A percentile compares a stretch with the other conserved stretches of the same genome.
Evolutionary conservation across 2,113 vertebrate species (phyloP).

Genomic region (Cariama cristata): DNA sequence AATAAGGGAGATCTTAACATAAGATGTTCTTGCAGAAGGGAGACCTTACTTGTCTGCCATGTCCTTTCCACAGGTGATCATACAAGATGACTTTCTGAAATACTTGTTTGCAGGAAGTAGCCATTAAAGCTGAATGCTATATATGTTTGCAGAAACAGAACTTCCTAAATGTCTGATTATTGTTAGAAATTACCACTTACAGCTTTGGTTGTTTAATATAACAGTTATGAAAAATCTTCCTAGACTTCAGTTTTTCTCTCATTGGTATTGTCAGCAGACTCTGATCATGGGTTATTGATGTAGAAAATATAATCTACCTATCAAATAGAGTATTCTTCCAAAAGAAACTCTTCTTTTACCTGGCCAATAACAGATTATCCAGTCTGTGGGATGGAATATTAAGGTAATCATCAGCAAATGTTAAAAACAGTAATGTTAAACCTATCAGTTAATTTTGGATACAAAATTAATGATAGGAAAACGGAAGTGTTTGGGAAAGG

Average conservation of each 20-base stretch:
- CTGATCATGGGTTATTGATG: background rate
- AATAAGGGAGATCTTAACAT: background rate
- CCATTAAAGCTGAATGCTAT: background rate
- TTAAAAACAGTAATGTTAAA: background rate
- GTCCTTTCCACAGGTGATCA: background rate
- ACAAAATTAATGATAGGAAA: background rate
- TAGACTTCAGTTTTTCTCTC: background rate
- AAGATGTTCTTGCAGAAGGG: background rate
- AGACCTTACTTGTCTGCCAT: background rate
- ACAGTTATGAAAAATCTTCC: background rate
- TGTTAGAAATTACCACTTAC: background rate
- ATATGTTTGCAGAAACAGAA: background rate
- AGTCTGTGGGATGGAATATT: background rate
- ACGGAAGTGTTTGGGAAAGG: background rate
- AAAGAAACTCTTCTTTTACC: background rate
- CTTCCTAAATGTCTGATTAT: background rate
- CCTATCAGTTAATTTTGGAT: background rate
- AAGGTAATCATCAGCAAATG: background rate
- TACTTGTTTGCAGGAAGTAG: background rate
- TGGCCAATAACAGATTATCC: background rate
- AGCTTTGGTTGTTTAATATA: background rate
- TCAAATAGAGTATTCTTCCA: background rate
- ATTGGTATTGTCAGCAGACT: background rate
- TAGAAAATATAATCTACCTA: background rate
- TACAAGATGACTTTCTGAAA: background rate